Evolutionary conservation across 2,113 vertebrate species (phyloP).

Genomic region (Apteryx mantelli): DNA sequence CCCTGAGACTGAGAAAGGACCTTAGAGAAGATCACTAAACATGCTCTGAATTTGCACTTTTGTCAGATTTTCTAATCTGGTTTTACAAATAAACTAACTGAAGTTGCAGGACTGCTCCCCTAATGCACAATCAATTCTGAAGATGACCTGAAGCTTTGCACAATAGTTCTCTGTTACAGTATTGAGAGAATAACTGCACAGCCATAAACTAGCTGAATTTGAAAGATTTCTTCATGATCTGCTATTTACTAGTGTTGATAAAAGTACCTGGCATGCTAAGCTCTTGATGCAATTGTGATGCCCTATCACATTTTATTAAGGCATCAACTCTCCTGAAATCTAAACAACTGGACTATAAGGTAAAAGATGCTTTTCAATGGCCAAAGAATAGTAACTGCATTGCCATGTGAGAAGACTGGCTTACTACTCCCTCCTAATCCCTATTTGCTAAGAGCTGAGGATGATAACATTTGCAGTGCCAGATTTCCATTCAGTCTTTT

Average conservation of each 20-base stretch:
- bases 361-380: background rate
- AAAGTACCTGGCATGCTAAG: background rate
- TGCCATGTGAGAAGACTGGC: background rate
- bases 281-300: background rate
- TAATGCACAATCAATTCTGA: fast-evolving
- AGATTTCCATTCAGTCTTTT: background rate
- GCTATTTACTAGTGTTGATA: background rate
- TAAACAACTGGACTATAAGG: background rate
- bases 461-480: background rate
- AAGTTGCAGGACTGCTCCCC: background rate
- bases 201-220: background rate
- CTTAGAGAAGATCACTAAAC: background rate
- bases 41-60: background rate
- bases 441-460: background rate
- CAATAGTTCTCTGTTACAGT: background rate
- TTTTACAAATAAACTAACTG: background rate
- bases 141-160: background rate
- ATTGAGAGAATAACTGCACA: background rate
- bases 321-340: background rate
- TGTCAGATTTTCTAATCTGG: background rate
- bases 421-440: background rate
- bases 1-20: background rate
- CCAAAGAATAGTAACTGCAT: background rate
- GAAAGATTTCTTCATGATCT: background rate
- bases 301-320: background rate